Evolutionary conservation across 1,140 invertebrate species (phyloP).

Genomic region (Lasioglossum baleicum): DNA sequence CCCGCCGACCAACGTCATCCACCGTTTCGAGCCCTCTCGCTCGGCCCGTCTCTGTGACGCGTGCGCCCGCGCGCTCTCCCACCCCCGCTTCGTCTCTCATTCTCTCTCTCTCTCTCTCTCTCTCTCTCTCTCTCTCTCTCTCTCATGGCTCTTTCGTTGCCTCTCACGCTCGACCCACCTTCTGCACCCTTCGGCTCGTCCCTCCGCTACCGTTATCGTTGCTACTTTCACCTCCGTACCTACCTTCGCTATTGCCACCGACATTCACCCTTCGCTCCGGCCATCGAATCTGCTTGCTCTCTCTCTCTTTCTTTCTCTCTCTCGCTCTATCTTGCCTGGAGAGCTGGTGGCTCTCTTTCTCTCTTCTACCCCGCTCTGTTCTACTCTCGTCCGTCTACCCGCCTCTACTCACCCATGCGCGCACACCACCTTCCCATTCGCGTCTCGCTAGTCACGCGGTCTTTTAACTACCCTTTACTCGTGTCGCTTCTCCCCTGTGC

Average conservation of each 20-base stretch:
- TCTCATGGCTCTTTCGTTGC: too few relatives aligned
- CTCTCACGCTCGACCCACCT: conserved; percentile 22
- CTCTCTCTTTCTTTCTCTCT: not conserved
- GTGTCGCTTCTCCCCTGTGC: too few relatives aligned
- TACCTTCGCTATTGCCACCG: conserved; percentile 43
- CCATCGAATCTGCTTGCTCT: conserved; percentile 16
- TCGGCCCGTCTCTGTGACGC: conserved; percentile 27
- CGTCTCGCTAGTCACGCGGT: conserved; percentile 2
- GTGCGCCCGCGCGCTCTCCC: not conserved
- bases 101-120: too few relatives aligned
- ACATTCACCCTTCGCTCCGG: conserved; percentile 42
- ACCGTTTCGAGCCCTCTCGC: conserved; percentile 67
- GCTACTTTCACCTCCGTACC: conserved; percentile 49
- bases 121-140: too few relatives aligned
- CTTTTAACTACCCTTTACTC: not conserved
- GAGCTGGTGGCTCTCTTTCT: too few relatives aligned
- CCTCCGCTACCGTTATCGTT: conserved; percentile 20
- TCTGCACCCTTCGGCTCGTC: conserved; percentile 40
- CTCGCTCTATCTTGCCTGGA: not conserved
- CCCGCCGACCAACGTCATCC: conserved; percentile 71
- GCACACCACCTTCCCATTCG: too few relatives aligned
- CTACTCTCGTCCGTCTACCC: too few relatives aligned
- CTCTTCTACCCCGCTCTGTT: too few relatives aligned
- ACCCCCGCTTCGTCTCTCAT: not conserved
- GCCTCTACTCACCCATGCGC: too few relatives aligned